These are phyloP conservation scores for Patella depressa DNA, from an alignment of 2,888 invertebrate genomes.

Conservation along the genomic window DNA sequence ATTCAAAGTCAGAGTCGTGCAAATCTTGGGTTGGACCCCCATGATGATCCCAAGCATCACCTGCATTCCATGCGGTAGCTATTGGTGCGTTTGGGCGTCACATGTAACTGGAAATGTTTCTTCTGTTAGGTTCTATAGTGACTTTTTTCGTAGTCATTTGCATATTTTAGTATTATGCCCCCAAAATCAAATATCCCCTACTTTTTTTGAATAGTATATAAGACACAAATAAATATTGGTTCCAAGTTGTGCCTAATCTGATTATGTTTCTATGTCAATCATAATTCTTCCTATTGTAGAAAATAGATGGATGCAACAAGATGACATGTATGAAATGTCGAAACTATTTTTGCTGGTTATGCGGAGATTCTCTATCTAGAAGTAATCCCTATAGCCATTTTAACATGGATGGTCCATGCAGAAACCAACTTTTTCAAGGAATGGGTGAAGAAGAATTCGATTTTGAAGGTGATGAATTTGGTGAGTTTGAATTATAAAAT, in stretches of 20 bases:
- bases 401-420: slow-evolving; percentile 73
- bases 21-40: too few relatives aligned
- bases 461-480: slow-evolving; percentile 22
- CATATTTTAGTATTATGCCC: too few relatives aligned
- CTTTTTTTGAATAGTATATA: too few relatives aligned
- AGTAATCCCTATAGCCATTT: slow-evolving; percentile 77
- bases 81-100: too few relatives aligned
- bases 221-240: not conserved
- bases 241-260: slow-evolving; percentile 8
- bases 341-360: slow-evolving; percentile 79
- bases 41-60: too few relatives aligned
- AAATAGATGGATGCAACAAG: slow-evolving; percentile 80
- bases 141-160: too few relatives aligned
- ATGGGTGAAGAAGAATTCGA: slow-evolving; percentile 39
- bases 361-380: slow-evolving; percentile 72
- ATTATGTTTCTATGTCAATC: not conserved
- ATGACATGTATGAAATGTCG: slow-evolving; percentile 79
- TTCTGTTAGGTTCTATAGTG: too few relatives aligned
- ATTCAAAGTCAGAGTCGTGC: too few relatives aligned
- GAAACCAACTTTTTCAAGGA: slow-evolving; percentile 74
- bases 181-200: too few relatives aligned
- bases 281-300: slow-evolving; percentile 71
- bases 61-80: too few relatives aligned
- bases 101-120: too few relatives aligned
- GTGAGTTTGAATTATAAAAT: not conserved